Conservation (phyloP, 2,797 vertebrate genomes). For the Rhynchonycteris naso region DNA sequence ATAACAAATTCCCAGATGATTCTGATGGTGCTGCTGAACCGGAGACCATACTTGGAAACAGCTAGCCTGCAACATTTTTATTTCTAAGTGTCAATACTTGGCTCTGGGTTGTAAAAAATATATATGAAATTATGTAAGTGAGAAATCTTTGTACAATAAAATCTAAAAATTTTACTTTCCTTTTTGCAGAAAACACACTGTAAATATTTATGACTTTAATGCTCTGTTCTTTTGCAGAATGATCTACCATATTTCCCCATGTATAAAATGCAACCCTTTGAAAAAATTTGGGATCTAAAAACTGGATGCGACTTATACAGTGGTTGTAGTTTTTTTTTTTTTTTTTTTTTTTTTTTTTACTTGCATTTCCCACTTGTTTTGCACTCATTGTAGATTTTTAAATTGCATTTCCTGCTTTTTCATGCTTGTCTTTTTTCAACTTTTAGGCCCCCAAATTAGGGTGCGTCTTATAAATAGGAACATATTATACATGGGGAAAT, state of each 20-base stretch:
- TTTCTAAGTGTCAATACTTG: background rate
- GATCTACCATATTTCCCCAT: background rate
- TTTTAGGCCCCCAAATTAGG: too few species aligned
- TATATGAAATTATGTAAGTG: background rate
- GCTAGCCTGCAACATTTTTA: background rate
- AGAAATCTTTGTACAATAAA: background rate
- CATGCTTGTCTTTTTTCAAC: too few species aligned
- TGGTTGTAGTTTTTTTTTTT: too few species aligned
- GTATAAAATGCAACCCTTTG: too few species aligned
- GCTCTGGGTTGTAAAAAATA: background rate
- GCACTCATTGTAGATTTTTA: too few species aligned
- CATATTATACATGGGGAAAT: too few species aligned
- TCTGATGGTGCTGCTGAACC: background rate
- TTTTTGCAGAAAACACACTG: background rate
- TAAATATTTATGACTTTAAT: background rate
- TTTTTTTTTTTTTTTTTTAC: too few species aligned
- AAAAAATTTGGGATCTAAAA: too few species aligned
- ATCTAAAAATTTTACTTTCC: background rate
- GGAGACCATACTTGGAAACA: background rate
- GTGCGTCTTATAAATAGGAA: too few species aligned
- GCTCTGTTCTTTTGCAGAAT: background rate
- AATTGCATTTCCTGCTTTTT: too few species aligned
- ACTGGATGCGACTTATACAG: too few species aligned
- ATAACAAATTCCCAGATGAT: background rate
- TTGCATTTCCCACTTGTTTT: too few species aligned